Evolutionary conservation across 2,113 vertebrate species (phyloP).

Genomic region (Amphiprion percula): DNA sequence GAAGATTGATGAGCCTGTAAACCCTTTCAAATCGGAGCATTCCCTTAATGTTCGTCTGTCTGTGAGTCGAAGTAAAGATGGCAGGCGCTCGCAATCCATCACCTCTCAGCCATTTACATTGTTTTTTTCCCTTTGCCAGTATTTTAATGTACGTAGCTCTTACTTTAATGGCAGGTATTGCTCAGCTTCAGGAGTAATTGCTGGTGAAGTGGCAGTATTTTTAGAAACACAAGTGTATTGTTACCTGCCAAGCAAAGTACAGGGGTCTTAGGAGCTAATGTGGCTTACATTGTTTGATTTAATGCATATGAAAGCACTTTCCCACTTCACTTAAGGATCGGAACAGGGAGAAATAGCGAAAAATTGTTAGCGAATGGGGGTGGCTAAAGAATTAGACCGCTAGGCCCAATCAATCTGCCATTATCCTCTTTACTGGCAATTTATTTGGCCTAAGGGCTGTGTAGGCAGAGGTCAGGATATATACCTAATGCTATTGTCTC

Average conservation of each 20-base stretch:
- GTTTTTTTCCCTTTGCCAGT: conserved; percentile 23
- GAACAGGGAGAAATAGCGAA: conserved; percentile 20
- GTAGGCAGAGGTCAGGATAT: conserved; percentile 61
- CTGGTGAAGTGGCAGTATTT: conserved; percentile 37
- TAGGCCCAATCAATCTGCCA: conserved; percentile 90
- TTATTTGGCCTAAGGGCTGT: conserved; percentile 75
- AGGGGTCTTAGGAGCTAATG: conserved; percentile 35
- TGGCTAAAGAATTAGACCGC: conserved; percentile 89
- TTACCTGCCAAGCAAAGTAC: conserved; percentile 64
- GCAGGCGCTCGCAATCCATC: conserved; percentile 47
- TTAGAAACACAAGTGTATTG: conserved; percentile 84
- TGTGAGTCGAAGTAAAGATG: conserved; percentile 47
- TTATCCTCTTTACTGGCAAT: conserved; percentile 83
- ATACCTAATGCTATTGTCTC: conserved; percentile 81
- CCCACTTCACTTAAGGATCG: conserved; percentile 55
- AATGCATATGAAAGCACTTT: conserved; percentile 84
- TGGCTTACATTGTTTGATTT: conserved; percentile 83
- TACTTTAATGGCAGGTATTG: conserved; percentile 38
- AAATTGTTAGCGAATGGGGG: conserved; percentile 79
- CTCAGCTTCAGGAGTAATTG: conserved; percentile 42
- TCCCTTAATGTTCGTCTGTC: conserved; percentile 39
- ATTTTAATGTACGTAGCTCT: conserved; percentile 42
- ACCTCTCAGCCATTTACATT: conserved; percentile 21
- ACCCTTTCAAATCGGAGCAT: conserved; percentile 25
- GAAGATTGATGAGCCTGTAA: conserved; percentile 69